A percentile compares a stretch with the other conserved stretches of the same genome.
These are phyloP conservation scores for Taphrorychus bicolor DNA, from an alignment of 2,888 invertebrate genomes.

Conservation along the genomic window DNA sequence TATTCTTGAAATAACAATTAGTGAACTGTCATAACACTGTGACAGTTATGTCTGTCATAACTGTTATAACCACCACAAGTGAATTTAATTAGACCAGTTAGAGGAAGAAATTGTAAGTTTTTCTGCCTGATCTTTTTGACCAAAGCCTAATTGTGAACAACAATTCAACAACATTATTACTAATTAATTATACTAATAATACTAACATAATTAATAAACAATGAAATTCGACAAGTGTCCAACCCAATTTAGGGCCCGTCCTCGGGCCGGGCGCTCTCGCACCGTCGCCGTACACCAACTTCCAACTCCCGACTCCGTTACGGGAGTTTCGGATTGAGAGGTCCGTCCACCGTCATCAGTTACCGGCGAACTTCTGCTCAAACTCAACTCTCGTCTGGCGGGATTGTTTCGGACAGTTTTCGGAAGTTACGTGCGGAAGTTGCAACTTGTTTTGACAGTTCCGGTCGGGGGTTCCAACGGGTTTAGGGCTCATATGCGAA, in stretches of 20 bases:
- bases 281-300: slow-evolving; percentile 34
- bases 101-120: too few species aligned
- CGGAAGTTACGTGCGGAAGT: slow-evolving; percentile 18
- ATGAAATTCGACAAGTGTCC: slow-evolving; percentile 5
- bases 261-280: slow-evolving; percentile 19
- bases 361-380: slow-evolving; percentile 3
- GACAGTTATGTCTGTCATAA: too few species aligned
- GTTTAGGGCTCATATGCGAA: too few species aligned
- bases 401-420: slow-evolving; percentile 6
- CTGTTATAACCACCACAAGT: too few species aligned
- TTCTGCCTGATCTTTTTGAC: too few species aligned
- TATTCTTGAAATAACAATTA: too few species aligned
- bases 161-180: too few species aligned
- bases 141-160: too few species aligned
- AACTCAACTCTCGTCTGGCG: neutral
- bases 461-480: neutral
- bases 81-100: too few species aligned
- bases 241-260: neutral
- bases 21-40: too few species aligned
- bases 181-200: too few species aligned
- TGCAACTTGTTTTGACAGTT: slow-evolving; percentile 27
- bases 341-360: slow-evolving; percentile 24
- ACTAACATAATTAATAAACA: neutral
- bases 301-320: slow-evolving; percentile 34
- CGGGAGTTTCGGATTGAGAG: slow-evolving; percentile 30